Evolutionary conservation across 2,113 vertebrate genomes (phyloP).

Genomic region (Lepisosteus oculatus): DNA sequence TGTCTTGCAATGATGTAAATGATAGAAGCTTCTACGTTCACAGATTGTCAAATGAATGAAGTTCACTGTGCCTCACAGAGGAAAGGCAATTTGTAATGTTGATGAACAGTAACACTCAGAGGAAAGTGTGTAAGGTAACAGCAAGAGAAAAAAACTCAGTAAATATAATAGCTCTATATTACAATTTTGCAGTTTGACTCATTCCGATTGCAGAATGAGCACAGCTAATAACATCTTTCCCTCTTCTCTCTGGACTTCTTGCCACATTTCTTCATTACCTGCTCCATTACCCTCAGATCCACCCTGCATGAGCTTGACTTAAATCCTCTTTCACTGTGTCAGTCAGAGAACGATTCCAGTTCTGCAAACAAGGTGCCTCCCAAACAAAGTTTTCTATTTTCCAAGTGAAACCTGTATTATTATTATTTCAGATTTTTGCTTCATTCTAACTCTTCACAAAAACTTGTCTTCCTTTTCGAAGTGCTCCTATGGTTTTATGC

Average conservation of each 20-base stretch:
- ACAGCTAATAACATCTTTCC: not conserved
- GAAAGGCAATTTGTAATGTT: conserved; percentile 1
- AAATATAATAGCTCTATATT: not conserved
- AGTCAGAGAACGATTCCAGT: not conserved
- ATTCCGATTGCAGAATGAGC: not conserved
- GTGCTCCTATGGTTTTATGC: too few species aligned
- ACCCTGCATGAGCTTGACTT: not conserved
- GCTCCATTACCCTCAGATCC: not conserved
- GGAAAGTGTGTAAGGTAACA: not conserved
- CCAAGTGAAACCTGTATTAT: too few species aligned
- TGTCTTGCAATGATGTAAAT: conserved; percentile 1
- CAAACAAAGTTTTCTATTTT: too few species aligned
- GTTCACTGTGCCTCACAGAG: not conserved
- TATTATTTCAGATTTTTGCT: too few species aligned
- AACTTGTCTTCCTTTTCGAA: too few species aligned
- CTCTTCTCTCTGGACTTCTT: not conserved
- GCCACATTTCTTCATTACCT: not conserved
- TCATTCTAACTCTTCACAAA: too few species aligned
- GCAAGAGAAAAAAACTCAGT: not conserved
- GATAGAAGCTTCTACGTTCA: not conserved
- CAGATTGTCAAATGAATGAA: not conserved
- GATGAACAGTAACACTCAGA: not conserved
- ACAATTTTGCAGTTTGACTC: not conserved
- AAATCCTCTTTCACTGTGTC: not conserved
- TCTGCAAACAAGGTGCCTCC: not conserved